These are phyloP conservation scores for Galerucella nymphaeae DNA, from an alignment of 2,888 invertebrate species.

Conservation along the genomic window DNA sequence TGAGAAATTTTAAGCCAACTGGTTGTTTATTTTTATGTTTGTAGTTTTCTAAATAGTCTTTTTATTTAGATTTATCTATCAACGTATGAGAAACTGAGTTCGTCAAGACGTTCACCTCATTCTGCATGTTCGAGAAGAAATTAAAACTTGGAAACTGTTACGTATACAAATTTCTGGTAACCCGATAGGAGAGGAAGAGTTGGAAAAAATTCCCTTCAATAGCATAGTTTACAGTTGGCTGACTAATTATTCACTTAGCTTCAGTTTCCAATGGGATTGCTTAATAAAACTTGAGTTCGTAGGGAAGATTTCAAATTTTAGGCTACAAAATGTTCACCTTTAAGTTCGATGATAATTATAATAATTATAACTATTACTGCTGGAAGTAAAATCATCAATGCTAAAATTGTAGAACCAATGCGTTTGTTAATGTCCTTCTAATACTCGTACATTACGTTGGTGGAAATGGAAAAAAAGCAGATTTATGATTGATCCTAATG, in stretches of 20 bases:
- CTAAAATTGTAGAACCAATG: too few relatives aligned
- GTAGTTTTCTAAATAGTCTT: too few relatives aligned
- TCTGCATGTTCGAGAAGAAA: slow-evolving; percentile 33
- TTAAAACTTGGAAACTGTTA: slow-evolving; percentile 30
- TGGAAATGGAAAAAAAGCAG: too few relatives aligned
- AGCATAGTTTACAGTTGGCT: slow-evolving; percentile 4
- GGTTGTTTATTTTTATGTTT: too few relatives aligned
- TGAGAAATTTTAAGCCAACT: too few relatives aligned
- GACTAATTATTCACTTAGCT: slow-evolving; percentile 4
- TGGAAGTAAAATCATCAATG: too few relatives aligned
- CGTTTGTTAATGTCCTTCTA: too few relatives aligned
- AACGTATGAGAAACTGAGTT: slow-evolving; percentile 19
- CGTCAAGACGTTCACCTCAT: slow-evolving; percentile 31
- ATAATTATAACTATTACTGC: background rate
- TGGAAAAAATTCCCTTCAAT: background rate
- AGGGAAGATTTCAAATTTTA: background rate
- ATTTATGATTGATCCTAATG: too few relatives aligned
- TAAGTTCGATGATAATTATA: background rate
- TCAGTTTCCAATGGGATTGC: background rate
- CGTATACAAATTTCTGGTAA: slow-evolving; percentile 25
- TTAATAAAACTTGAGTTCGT: background rate
- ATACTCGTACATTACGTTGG: too few relatives aligned
- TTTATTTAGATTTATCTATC: too few relatives aligned
- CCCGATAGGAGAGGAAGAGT: slow-evolving; percentile 30
- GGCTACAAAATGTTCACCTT: background rate